Evolutionary conservation across 1,140 invertebrate genomes (phyloP).

Genomic region (Drosophila subpulchrella): DNA sequence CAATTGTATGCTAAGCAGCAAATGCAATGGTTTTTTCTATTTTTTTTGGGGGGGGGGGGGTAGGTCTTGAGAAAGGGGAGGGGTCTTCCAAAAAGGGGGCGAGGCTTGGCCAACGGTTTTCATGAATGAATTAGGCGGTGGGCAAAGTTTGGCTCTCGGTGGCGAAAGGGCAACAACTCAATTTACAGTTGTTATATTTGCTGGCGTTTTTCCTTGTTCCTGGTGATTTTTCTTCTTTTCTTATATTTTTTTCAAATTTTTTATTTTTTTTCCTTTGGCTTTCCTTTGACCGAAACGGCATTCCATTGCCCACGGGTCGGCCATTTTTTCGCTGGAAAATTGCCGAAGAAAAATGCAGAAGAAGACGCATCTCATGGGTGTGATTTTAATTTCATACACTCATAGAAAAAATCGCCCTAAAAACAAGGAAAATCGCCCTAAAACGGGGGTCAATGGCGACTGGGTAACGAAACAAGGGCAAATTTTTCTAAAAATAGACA

Average conservation of each 20-base stretch:
- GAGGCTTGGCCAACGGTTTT: conserved; percentile 64
- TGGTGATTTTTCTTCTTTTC: conserved; percentile 26
- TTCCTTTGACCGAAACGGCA: conserved; percentile 30
- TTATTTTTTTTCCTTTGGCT: neutral
- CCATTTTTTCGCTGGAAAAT: conserved; percentile 47
- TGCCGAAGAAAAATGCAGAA: conserved; percentile 7
- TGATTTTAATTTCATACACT: conserved; percentile 84
- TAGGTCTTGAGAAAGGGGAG: neutral
- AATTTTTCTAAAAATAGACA: too few species aligned
- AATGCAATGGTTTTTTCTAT: conserved; percentile 24
- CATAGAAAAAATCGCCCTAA: too few species aligned
- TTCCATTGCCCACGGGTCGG: conserved; percentile 69
- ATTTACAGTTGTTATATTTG: conserved; percentile 71
- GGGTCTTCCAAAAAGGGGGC: conserved; percentile 13
- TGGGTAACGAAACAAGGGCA: too few species aligned
- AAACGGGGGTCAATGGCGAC: too few species aligned
- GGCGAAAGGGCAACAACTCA: conserved; percentile 79
- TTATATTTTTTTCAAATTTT: neutral
- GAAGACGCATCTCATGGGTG: conserved; percentile 70
- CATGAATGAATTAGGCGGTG: conserved; percentile 78
- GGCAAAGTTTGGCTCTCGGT: conserved; percentile 67
- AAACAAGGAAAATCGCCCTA: too few species aligned
- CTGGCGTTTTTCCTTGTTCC: conserved; percentile 5
- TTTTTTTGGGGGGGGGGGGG: neutral
- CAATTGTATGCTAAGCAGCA: conserved; percentile 82